These are phyloP conservation scores for Molossus alvarezi DNA, from an alignment of 2,797 vertebrate genomes.

Conservation along the genomic window DNA sequence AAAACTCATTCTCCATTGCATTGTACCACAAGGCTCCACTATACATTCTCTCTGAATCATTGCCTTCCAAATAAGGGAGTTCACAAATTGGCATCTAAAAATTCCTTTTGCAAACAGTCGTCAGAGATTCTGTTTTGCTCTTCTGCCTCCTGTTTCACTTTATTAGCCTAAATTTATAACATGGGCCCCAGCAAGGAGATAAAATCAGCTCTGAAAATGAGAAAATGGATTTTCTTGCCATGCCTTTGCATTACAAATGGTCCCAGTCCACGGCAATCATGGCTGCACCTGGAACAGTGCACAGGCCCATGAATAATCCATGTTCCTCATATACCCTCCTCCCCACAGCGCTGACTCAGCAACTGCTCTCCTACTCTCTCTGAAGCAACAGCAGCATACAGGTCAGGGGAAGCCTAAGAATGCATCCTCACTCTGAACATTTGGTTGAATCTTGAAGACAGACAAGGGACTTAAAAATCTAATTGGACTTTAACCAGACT, in stretches of 20 bases:
- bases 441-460: neutral
- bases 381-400: neutral
- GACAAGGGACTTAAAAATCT: constrained; percentile 42
- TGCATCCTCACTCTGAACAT: neutral
- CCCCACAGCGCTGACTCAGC: constrained; percentile 72
- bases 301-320: constrained; percentile 81
- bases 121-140: constrained; percentile 60
- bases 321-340: neutral
- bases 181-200: constrained; percentile 49
- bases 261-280: constrained; percentile 51
- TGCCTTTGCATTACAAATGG: constrained; percentile 76
- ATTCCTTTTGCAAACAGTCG: constrained; percentile 64
- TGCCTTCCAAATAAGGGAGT: constrained; percentile 29
- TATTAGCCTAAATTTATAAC: constrained; percentile 72
- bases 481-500: neutral
- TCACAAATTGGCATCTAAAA: constrained; percentile 56
- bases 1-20: constrained; percentile 33
- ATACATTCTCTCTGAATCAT: constrained; percentile 61
- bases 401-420: constrained; percentile 1
- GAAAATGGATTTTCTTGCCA: constrained; percentile 82
- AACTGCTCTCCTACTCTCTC: neutral
- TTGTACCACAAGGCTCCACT: neutral
- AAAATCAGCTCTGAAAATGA: constrained; percentile 77
- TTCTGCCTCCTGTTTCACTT: constrained; percentile 62
- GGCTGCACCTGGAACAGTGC: constrained; percentile 66